phyloP scores from a whole-genome alignment of 2,797 vertebrate species.

The Mormyrus proboscirostris region DNA sequence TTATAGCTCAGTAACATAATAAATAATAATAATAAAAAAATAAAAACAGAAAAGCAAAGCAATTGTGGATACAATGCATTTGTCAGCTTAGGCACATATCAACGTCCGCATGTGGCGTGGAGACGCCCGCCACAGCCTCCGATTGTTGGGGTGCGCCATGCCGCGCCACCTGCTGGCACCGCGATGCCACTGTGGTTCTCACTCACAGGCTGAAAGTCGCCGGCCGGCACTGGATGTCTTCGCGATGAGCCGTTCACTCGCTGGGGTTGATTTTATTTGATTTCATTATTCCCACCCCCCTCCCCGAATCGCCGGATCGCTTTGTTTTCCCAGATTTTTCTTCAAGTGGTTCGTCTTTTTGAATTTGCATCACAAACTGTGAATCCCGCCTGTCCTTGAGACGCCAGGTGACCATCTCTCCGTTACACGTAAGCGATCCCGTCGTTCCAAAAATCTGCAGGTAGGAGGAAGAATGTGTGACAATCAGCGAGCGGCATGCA shows the following conservation, averaged over 20 bases:
- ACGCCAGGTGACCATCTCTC: constrained; percentile 76
- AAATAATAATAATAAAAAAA: constrained; percentile 73
- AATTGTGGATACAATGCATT: constrained; percentile 93
- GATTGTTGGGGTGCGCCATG: constrained; percentile 82
- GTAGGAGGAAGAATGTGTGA: background rate
- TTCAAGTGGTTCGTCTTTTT: constrained; percentile 84
- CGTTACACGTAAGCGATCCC: constrained; percentile 58
- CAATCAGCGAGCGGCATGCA: background rate
- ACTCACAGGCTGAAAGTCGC: constrained; percentile 53
- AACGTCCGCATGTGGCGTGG: constrained; percentile 67
- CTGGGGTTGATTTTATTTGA: constrained; percentile 18
- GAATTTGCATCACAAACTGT: constrained; percentile 77
- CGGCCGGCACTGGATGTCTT: constrained; percentile 58
- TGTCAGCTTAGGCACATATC: constrained; percentile 98
- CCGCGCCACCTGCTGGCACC: constrained; percentile 57
- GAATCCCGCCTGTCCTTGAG: constrained; percentile 84
- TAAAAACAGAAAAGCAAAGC: constrained; percentile 44
- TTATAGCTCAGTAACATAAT: constrained; percentile 88
- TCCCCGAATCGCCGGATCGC: constrained; percentile 73
- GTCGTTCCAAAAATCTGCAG: background rate
- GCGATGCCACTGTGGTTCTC: constrained; percentile 63
- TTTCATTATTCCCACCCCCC: constrained; percentile 40
- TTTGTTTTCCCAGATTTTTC: constrained; percentile 62
- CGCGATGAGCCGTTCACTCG: constrained; percentile 37
- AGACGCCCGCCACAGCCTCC: constrained; percentile 70